These are phyloP conservation scores for Epicauta chinensis DNA, from an alignment of 1,140 invertebrate species.

Conservation along the genomic window DNA sequence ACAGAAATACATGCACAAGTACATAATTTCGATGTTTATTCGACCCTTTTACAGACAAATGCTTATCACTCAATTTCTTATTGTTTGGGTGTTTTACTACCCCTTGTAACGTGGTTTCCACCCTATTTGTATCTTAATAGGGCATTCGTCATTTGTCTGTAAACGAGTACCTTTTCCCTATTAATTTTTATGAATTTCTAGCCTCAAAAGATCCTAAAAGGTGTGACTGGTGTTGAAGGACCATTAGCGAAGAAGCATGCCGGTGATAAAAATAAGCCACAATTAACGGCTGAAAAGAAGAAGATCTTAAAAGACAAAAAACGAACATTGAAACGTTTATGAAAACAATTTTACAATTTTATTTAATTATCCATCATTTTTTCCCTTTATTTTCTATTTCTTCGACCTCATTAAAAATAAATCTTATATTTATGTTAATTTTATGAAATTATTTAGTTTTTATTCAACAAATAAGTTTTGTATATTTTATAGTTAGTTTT, in stretches of 20 bases:
- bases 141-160: too few relatives aligned
- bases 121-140: too few relatives aligned
- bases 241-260: slow-evolving; percentile 79
- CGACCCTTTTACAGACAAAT: too few relatives aligned
- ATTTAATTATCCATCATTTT: slow-evolving; percentile 16
- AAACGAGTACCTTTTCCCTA: too few relatives aligned
- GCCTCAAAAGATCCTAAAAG: slow-evolving; percentile 44
- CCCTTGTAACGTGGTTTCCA: too few relatives aligned
- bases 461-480: too few relatives aligned
- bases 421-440: slow-evolving; percentile 5
- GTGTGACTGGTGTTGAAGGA: slow-evolving; percentile 52
- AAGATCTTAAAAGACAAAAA: slow-evolving; percentile 80
- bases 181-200: slow-evolving; percentile 31
- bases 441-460: slow-evolving; percentile 3
- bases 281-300: slow-evolving; percentile 68
- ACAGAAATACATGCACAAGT: slow-evolving; percentile 88
- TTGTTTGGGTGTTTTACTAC: too few relatives aligned
- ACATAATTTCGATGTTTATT: too few relatives aligned
- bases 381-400: neutral
- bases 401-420: neutral
- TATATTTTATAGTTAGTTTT: too few relatives aligned
- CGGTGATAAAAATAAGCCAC: slow-evolving; percentile 58
- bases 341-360: slow-evolving; percentile 42
- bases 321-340: slow-evolving; percentile 81
- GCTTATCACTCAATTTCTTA: too few relatives aligned